These are phyloP conservation scores for Mus spicilegus DNA, from an alignment of 2,113 vertebrate species.

Conservation along the genomic window DNA sequence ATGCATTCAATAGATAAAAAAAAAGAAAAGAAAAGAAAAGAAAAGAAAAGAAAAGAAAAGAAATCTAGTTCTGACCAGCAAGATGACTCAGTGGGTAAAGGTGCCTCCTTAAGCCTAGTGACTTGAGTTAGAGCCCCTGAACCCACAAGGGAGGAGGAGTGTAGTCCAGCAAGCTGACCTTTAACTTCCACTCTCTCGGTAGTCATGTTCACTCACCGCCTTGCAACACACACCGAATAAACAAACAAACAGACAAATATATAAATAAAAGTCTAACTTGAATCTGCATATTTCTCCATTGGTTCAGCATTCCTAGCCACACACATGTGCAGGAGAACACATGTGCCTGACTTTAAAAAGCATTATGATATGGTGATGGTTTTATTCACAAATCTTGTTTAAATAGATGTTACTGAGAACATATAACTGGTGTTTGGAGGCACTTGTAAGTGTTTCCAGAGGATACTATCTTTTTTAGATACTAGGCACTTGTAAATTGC, in stretches of 20 bases:
- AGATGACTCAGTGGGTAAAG: background rate
- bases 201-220: background rate
- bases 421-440: background rate
- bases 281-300: background rate
- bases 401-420: background rate
- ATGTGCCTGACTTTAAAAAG: background rate
- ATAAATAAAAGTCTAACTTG: background rate
- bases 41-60: no score
- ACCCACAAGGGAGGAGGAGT: background rate
- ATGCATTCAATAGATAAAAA: background rate
- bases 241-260: background rate
- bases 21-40: no score
- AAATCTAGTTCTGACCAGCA: background rate
- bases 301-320: background rate
- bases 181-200: no score
- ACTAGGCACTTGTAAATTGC: background rate
- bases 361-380: background rate
- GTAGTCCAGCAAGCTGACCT: background rate
- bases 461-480: background rate
- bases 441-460: background rate
- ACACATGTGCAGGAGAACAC: background rate
- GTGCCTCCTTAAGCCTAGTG: no score
- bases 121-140: background rate
- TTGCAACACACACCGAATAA: background rate
- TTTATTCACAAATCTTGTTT: background rate